Base-by-base conservation (phyloP, 2,113 vertebrate species). In the Pseudorasbora parva region DNA sequence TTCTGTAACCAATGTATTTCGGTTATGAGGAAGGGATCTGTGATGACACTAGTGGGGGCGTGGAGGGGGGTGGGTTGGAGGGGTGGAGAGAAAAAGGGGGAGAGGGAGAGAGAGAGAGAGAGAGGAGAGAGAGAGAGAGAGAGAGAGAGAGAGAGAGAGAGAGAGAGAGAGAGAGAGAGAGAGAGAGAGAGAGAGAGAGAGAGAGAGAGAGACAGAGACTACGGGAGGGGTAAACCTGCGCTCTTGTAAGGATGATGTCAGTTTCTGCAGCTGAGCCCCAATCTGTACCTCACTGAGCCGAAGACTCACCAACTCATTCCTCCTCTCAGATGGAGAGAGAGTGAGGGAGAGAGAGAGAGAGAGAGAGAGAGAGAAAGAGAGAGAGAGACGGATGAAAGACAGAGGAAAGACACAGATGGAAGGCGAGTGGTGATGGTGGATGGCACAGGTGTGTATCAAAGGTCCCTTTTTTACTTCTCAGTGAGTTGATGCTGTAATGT, bases 201-300 rank as follows among this genome's bases (percentile, higher is more conserved):
- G 81, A 60, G 74, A 77, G 60, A 75, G 78, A 75, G 86, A 69
- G 77, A 75, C 45, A 81, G 77, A 59, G 81, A 43, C 72, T 56
- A 91, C 90, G 89, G 92, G 91, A 93, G 93, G 93, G 91, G 91
- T 93, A 94, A 94, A 93, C 93, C 92, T 94, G 91, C 91, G 92
- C 91, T 90, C 92, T 92, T 92, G 93, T 93, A 93, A 92, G 90
- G 93, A 94, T 94, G 93, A 95, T 94, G 94, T 94, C 94, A 95
- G 94, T 93, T 92, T 94, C 93, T 94, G 93, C 94, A 95, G 93
- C 93, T 94, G 93, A 94, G 93, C 92, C 91, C 86, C 91, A 43
- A 88, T 93, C 90, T 90, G 89, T 86, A 89, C 89, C 90, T 91
- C 89, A 88, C 92, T 85, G 86, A 86, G 90, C 83, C 86, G 89